Base-by-base conservation (phyloP, 1,140 invertebrate genomes). In the Luehdorfia chinensis region DNA sequence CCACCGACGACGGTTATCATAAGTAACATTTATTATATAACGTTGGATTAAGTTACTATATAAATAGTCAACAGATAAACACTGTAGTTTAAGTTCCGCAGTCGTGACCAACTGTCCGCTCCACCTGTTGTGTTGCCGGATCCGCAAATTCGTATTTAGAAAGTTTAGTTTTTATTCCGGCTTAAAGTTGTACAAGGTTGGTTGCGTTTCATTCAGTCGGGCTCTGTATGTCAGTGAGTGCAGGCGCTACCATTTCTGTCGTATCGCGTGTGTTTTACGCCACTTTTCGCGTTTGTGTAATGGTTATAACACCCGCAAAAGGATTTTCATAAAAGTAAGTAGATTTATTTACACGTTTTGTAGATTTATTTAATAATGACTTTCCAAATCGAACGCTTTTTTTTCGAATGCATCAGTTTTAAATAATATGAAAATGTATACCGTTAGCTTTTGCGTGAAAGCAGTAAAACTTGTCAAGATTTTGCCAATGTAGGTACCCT, bases 71-170 rank as follows among this genome's bases (percentile, higher is more conserved):
- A 21, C 19, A 21, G 19, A 6, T 21, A 41, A 27, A 13, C 2
- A 12, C 7, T 39, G 18, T 27, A 39, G 21, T 41, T 15, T 41
- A 25, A 27, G 37, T 41, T 41, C 37, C 14, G 11, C 16, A 14
- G 32, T 36, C 13, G 9, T 15, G 30, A 28, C 44, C 47, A 23
- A 33, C 43, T 31, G 55, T 33, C 47, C 37, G 37, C 49, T 53
- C 45, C 57, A 66, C 68, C 60, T 67, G 58, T 53, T 50, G n/a
- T n/a, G n/a, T n/a, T n/a, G n/a, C n/a, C n/a, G 49, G 55, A 72
- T 75, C 75, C 62, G 75, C 65, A 47, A 77, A 78, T 77, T 72
- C 60, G 58, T 67, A 69, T 68, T 72, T 80, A 84, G 79, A 84
- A 80, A 84, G 79, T 78, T 58, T 67, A 75, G 61, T 72, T 76